Percentiles rank a stretch among this genome's conserved stretches.
Conservation (phyloP, 2,888 invertebrate genomes). For the Rhagophthalmus giganteus region DNA sequence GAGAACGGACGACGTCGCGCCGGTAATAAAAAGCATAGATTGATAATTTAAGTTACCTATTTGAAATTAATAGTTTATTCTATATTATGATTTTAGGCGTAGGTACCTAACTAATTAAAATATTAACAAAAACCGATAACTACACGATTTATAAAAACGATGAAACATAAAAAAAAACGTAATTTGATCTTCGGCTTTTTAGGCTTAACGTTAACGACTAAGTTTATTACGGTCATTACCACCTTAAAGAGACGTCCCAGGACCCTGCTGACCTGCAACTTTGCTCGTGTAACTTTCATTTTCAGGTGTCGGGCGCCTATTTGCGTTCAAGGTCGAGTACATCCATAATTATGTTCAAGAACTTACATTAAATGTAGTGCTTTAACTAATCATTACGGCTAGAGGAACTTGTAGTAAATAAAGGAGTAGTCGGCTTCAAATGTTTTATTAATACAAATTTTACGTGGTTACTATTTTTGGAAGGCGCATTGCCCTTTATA, state of each 20-base stretch:
- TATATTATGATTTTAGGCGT: too few species aligned
- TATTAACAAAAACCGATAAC: conserved; percentile 5
- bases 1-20: too few species aligned
- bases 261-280: conserved; percentile 36
- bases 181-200: conserved; percentile 16
- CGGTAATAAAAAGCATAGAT: too few species aligned
- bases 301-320: conserved; percentile 34
- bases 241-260: conserved; percentile 33
- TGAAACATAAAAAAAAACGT: too few species aligned
- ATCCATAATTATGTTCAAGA: conserved; percentile 10
- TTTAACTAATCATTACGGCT: conserved; percentile 4
- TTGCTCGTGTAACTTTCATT: conserved; percentile 37
- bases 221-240: conserved; percentile 25
- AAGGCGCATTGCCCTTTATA: conserved; percentile 11
- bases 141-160: conserved; percentile 5
- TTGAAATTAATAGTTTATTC: too few species aligned
- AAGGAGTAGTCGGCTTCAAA: conserved; percentile 3
- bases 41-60: too few species aligned
- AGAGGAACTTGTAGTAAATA: conserved; percentile 13
- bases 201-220: conserved; percentile 9
- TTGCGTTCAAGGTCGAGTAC: conserved; percentile 22
- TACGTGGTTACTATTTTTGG: conserved; percentile 11
- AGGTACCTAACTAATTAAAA: not conserved
- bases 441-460: conserved; percentile 10
- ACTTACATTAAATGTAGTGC: conserved; percentile 7